Evolutionary conservation across 2,888 invertebrate genomes (phyloP).

Genomic region (Eilema sororculum): DNA sequence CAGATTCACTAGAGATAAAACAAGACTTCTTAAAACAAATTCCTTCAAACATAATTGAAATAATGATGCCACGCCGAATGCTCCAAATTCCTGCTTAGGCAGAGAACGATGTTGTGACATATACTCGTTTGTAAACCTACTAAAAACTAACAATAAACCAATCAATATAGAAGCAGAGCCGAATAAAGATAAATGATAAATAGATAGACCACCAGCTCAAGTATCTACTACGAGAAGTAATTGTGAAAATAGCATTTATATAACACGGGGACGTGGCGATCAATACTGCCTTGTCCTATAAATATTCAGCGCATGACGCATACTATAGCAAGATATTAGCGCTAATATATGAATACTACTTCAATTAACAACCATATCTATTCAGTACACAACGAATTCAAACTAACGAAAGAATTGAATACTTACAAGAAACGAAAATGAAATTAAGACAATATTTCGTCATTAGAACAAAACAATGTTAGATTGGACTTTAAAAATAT

Average conservation of each 20-base stretch:
- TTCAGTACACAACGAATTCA: not conserved
- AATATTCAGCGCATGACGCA: slow-evolving; percentile 9
- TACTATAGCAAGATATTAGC: slow-evolving; percentile 23
- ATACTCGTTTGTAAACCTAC: too few species aligned
- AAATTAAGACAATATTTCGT: not conserved
- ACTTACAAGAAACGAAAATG: not conserved
- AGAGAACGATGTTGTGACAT: too few species aligned
- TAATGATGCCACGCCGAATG: too few species aligned
- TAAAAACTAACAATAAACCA: not conserved
- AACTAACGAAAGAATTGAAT: not conserved
- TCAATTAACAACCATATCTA: slow-evolving; percentile 22
- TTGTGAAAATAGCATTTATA: not conserved
- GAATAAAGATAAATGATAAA: not conserved
- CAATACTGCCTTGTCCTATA: slow-evolving; percentile 10
- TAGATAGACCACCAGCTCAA: not conserved
- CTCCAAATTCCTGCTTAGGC: too few species aligned
- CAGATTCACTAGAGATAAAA: too few species aligned
- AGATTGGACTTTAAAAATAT: too few species aligned
- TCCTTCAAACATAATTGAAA: too few species aligned
- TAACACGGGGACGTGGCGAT: not conserved
- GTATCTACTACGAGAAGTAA: not conserved
- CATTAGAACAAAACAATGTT: not conserved
- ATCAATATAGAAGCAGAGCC: not conserved
- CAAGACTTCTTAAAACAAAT: too few species aligned
- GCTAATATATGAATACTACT: slow-evolving; percentile 18